These are phyloP conservation scores for Ellobium chinense DNA, from an alignment of 2,888 invertebrate species.

Conservation along the genomic window DNA sequence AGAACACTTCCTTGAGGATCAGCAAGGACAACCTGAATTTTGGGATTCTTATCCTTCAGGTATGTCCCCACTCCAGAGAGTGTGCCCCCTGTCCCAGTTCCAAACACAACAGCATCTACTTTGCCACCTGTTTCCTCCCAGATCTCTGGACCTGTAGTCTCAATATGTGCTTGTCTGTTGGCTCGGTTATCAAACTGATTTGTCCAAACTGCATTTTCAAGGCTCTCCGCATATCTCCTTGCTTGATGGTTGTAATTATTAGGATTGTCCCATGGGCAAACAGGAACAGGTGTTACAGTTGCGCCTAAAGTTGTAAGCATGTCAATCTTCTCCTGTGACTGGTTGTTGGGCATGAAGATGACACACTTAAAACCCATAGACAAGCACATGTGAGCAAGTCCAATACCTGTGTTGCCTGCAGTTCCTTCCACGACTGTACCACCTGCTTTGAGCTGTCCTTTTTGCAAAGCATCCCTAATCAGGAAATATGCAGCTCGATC, in stretches of 20 bases:
- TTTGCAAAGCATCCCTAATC: conserved; percentile 75
- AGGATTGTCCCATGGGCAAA: conserved; percentile 75
- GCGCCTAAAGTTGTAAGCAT: conserved; percentile 75
- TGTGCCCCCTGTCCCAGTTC: conserved; percentile 79
- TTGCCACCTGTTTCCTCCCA: conserved; percentile 77
- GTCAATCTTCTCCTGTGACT: conserved; percentile 76
- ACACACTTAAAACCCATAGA: conserved; percentile 78
- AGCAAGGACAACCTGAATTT: conserved; percentile 59
- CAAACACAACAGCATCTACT: conserved; percentile 77
- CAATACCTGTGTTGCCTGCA: conserved; percentile 79
- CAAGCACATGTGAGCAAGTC: conserved; percentile 78
- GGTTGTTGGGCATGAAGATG: conserved; percentile 79
- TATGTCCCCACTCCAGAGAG: conserved; percentile 76
- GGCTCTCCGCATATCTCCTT: conserved; percentile 73
- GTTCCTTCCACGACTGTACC: conserved; percentile 79
- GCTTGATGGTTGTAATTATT: conserved; percentile 79
- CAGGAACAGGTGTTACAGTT: conserved; percentile 75
- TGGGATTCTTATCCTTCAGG: conserved; percentile 76
- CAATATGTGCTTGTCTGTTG: conserved; percentile 75
- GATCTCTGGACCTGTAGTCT: conserved; percentile 79
- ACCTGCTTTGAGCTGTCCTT: conserved; percentile 72
- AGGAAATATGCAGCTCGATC: conserved; percentile 78
- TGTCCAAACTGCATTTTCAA: conserved; percentile 78
- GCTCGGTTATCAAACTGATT: conserved; percentile 79
- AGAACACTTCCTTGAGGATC: conserved; percentile 76